Conservation (phyloP, 2,113 vertebrate genomes). For the Tetrax tetrax region DNA sequence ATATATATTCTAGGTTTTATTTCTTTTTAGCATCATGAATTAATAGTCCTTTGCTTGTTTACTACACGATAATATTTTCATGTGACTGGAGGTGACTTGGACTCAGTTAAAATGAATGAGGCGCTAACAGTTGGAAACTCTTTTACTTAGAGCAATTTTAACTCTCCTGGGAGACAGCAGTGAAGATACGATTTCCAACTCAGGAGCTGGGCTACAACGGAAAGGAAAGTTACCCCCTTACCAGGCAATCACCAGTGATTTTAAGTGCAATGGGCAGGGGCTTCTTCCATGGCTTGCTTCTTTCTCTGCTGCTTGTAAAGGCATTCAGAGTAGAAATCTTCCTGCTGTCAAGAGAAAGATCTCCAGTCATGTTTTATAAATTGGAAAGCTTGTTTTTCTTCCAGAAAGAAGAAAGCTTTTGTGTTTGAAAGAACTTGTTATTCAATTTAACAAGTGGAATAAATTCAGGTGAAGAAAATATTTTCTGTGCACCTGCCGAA, state of each 20-base stretch:
- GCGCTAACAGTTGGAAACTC: not conserved
- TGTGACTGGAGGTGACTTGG: not conserved
- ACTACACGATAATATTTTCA: not conserved
- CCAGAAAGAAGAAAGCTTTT: no score
- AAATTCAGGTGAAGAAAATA: not conserved
- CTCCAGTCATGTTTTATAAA: not conserved
- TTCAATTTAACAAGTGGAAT: not conserved
- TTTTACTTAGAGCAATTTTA: not conserved
- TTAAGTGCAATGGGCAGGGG: not conserved
- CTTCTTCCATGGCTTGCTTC: not conserved
- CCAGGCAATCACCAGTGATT: not conserved
- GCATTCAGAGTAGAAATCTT: not conserved
- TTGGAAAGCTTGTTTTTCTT: not conserved
- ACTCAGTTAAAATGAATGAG: not conserved
- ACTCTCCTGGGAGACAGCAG: not conserved
- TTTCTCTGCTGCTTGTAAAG: not conserved
- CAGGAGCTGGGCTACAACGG: not conserved
- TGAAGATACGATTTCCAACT: not conserved
- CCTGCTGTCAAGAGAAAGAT: not conserved
- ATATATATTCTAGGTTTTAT: not conserved
- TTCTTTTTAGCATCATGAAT: not conserved
- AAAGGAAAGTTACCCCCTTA: not conserved
- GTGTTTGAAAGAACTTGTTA: not conserved
- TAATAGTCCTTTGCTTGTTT: not conserved
- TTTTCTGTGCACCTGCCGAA: not conserved